These are phyloP conservation scores for Chamaea fasciata DNA, from an alignment of 2,113 vertebrate genomes.

Conservation along the genomic window DNA sequence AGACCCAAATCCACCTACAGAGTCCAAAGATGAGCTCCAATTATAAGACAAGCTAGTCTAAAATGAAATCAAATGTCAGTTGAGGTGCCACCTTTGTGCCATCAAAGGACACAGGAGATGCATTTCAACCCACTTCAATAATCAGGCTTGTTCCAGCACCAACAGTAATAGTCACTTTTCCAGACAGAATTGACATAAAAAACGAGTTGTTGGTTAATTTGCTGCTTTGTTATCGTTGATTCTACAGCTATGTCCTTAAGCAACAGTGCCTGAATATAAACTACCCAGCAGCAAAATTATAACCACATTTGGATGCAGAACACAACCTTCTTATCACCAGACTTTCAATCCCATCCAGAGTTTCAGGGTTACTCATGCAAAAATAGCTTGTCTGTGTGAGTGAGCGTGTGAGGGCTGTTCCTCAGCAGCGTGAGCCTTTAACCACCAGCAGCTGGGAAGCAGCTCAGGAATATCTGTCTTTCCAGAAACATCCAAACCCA, in stretches of 20 bases:
- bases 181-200: constrained; percentile 2
- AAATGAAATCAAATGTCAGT: not conserved
- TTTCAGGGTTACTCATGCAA: not conserved
- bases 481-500: not conserved
- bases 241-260: not conserved
- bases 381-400: not conserved
- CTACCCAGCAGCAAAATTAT: not conserved
- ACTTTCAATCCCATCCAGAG: not conserved
- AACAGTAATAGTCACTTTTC: not conserved
- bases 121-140: not conserved
- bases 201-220: constrained; percentile 12
- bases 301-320: not conserved
- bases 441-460: not conserved
- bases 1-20: not conserved
- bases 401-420: rapidly evolving
- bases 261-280: constrained; percentile 17
- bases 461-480: not conserved
- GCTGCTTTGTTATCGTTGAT: not conserved
- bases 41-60: not conserved
- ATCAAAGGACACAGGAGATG: not conserved
- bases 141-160: not conserved
- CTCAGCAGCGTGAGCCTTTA: not conserved
- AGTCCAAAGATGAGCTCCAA: not conserved
- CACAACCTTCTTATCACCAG: not conserved
- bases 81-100: not conserved